Evolutionary conservation across 2,113 vertebrate species (phyloP), one percentile per base, ranked within the genome.

Genomic region (Chrysochloris asiatica): DNA sequence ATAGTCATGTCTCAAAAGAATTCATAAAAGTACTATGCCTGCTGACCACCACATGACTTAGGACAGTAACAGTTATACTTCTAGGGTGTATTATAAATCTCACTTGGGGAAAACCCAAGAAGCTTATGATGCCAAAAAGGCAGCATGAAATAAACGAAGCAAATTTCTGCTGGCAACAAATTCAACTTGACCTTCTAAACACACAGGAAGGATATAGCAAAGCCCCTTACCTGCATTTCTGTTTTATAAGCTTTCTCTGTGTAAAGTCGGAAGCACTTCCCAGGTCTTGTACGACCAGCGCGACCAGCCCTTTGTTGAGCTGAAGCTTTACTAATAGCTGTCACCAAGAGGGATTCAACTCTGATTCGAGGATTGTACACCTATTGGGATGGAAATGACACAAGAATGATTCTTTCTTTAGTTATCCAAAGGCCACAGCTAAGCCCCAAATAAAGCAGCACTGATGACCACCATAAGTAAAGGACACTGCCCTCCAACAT

Each of bases 291-390:
- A 72, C 99, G 98, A 90, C 99, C 99, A 26, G 99, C 99, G 97
- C 99, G 98, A n/a, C 99, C 99, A 4, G 99, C 99, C 96, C 99
- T 98, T 97, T 99, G 99, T 95, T 99, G 99, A 83, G 99, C 99
- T 0, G 99, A 99, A 24, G 99, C 99, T 98, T 99, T 99, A 95
- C 99, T 99, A 96, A 99, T 99, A 0, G 99, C 99, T 1, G 99
- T 99, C 95, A 99, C 99, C 85, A 99, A 96, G 86, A 99, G 97
- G 28, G 99, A 99, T 97, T 99, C 99, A 11, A 99, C 99, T 96
- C 99, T 97, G 97, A 99, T 99, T 28, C 99, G 98, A 88, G 99
- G 99, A 94, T 99, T 99, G 96, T 99, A 99, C n/a, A 99, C 99
- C 99, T 99, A 84, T 95, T 76, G 0, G 71, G 67, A 94, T n/a